phyloP scores from a whole-genome alignment of 2,797 vertebrate genomes.

The Danionella dracula region DNA sequence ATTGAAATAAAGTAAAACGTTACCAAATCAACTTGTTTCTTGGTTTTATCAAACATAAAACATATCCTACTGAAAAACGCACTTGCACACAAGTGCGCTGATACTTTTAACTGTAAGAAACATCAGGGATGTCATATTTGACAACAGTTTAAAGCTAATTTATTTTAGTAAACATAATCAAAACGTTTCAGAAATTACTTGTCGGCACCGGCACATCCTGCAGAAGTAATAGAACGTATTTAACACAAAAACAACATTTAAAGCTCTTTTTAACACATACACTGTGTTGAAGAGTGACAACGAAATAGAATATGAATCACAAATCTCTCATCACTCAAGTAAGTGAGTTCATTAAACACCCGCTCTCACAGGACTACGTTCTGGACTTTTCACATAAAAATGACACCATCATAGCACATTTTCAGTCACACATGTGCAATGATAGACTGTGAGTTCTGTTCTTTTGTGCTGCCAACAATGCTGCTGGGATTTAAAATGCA shows the following conservation, averaged over 20 bases:
- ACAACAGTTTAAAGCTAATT: no score
- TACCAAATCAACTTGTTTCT: no score
- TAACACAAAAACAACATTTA: neutral
- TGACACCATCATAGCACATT: neutral
- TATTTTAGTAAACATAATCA: no score
- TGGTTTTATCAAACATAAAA: no score
- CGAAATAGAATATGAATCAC: neutral
- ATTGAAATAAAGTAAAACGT: no score
- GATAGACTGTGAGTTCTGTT: neutral
- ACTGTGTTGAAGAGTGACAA: neutral
- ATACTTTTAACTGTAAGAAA: no score
- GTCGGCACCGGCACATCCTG: neutral
- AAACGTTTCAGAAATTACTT: no score
- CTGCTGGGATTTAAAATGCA: neutral
- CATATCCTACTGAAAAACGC: no score
- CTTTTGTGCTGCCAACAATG: neutral
- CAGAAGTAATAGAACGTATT: neutral
- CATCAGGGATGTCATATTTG: no score
- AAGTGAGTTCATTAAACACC: neutral
- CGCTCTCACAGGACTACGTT: neutral
- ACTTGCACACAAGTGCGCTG: no score
- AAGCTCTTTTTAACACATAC: neutral
- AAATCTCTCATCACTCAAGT: neutral
- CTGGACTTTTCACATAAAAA: neutral
- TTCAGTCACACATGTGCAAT: neutral